A percentile compares a stretch with the other conserved stretches of the same genome.
Evolutionary conservation across 1,140 invertebrate species (phyloP).

Genomic region (Sycophila sp.): DNA sequence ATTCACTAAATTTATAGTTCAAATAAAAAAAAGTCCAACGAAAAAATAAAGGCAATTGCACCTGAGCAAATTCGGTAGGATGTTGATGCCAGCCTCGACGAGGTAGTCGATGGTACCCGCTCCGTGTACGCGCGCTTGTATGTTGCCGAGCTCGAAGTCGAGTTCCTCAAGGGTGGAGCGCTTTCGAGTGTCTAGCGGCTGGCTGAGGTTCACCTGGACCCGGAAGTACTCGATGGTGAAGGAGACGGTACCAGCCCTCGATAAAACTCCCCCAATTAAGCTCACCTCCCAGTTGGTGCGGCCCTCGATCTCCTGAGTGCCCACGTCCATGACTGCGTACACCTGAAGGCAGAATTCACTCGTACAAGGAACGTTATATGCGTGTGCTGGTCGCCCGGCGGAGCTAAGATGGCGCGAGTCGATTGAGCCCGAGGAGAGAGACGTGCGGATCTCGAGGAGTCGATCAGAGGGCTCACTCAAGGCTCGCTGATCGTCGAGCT

Average conservation of each 20-base stretch:
- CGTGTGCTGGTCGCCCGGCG: too few relatives aligned
- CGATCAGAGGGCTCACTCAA: too few relatives aligned
- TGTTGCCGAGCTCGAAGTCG: slow-evolving; percentile 83
- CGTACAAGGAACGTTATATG: slow-evolving; percentile 1
- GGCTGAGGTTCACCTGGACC: slow-evolving; percentile 74
- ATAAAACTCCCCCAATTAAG: slow-evolving; percentile 73
- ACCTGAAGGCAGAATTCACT: slow-evolving; percentile 55
- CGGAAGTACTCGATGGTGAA: slow-evolving; percentile 82
- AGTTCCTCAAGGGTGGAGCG: slow-evolving; percentile 76
- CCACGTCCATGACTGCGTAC: slow-evolving; percentile 75
- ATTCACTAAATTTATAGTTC: too few relatives aligned
- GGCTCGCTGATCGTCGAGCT: too few relatives aligned
- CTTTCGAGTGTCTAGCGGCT: slow-evolving; percentile 80
- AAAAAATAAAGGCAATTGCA: too few relatives aligned
- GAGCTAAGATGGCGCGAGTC: too few relatives aligned
- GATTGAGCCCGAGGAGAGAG: too few relatives aligned
- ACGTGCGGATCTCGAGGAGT: too few relatives aligned
- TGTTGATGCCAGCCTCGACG: slow-evolving; percentile 80
- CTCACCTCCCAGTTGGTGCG: slow-evolving; percentile 81
- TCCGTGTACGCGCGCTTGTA: slow-evolving; percentile 77
- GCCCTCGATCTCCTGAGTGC: slow-evolving; percentile 81
- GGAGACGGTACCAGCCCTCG: slow-evolving; percentile 75
- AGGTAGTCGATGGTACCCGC: slow-evolving; percentile 84
- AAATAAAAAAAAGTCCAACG: too few relatives aligned
- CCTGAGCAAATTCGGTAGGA: slow-evolving; percentile 82